These are phyloP conservation scores for Xenopus petersii DNA, from an alignment of 2,797 vertebrate genomes.

Conservation along the genomic window DNA sequence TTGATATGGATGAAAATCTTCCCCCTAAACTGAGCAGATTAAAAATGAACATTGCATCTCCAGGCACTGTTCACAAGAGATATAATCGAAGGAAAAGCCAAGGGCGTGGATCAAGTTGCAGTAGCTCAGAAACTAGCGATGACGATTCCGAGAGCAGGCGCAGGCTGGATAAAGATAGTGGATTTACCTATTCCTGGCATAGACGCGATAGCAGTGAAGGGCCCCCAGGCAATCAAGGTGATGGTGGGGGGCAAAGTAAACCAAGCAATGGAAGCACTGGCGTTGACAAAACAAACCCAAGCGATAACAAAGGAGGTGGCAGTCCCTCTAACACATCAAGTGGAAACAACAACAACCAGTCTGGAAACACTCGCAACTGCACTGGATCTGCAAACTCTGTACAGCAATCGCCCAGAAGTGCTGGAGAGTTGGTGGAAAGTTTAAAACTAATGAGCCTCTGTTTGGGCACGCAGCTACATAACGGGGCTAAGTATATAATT, in stretches of 20 bases:
- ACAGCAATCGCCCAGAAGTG: slow-evolving; percentile 66
- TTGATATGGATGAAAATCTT: slow-evolving; percentile 90
- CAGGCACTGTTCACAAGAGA: slow-evolving; percentile 85
- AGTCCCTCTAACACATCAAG: slow-evolving; percentile 72
- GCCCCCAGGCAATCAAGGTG: slow-evolving; percentile 87
- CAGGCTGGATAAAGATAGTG: slow-evolving; percentile 86
- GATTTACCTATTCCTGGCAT: slow-evolving; percentile 86
- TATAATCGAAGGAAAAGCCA: slow-evolving; percentile 93
- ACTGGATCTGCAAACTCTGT: slow-evolving; percentile 57
- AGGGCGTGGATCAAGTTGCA: slow-evolving; percentile 92
- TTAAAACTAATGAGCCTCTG: slow-evolving; percentile 92
- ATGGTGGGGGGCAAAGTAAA: slow-evolving; percentile 80
- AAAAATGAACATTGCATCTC: slow-evolving; percentile 91
- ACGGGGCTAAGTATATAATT: slow-evolving; percentile 73
- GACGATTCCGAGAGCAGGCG: slow-evolving; percentile 93
- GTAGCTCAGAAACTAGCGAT: slow-evolving; percentile 95
- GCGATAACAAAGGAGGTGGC: slow-evolving; percentile 73
- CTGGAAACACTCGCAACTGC: slow-evolving; percentile 69
- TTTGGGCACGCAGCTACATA: slow-evolving; percentile 83
- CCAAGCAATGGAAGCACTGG: slow-evolving; percentile 77
- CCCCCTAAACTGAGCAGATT: slow-evolving; percentile 93
- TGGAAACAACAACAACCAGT: slow-evolving; percentile 66
- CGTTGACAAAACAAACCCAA: slow-evolving; percentile 78
- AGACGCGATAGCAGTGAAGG: slow-evolving; percentile 92
- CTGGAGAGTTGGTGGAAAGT: slow-evolving; percentile 87